Percentiles rank a stretch among this genome's conserved stretches.
These are phyloP conservation scores for Chymomyza costata DNA, from an alignment of 1,140 invertebrate species.

Conservation along the genomic window DNA sequence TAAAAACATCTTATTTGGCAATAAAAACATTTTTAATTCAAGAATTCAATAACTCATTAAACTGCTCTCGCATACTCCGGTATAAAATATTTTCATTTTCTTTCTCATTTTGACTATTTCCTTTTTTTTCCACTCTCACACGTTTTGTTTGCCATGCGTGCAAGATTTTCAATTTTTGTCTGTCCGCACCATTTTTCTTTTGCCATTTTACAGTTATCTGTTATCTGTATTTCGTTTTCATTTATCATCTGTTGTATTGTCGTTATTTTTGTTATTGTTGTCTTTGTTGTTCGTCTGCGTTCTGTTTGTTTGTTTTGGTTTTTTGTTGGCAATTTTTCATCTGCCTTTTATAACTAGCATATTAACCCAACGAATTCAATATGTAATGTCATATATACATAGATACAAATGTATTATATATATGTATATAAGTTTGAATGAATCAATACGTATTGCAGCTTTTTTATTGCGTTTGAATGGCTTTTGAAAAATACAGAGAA, in stretches of 20 bases:
- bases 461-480: slow-evolving; percentile 16
- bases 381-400: slow-evolving; percentile 22
- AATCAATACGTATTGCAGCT: slow-evolving; percentile 20
- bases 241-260: slow-evolving; percentile 18
- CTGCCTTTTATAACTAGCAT: slow-evolving; percentile 49
- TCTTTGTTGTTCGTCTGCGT: too few species aligned
- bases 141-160: slow-evolving; percentile 2
- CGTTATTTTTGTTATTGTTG: too few species aligned
- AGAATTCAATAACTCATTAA: too few species aligned
- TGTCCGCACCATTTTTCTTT: slow-evolving; percentile 7
- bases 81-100: slow-evolving; percentile 15
- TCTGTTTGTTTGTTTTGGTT: slow-evolving; percentile 6
- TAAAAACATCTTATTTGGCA: too few species aligned
- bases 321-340: slow-evolving; percentile 3
- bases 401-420: slow-evolving; percentile 16
- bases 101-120: slow-evolving; percentile 19
- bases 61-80: too few species aligned
- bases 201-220: slow-evolving; percentile 2
- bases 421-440: slow-evolving; percentile 15
- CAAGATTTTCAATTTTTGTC: slow-evolving; percentile 35
- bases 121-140: too few species aligned
- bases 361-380: slow-evolving; percentile 43
- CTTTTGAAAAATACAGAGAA: too few species aligned
- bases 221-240: slow-evolving; percentile 19
- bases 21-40: too few species aligned